Base-by-base conservation (phyloP, 2,797 vertebrate species). In the Pseudochaenichthys georgianus region DNA sequence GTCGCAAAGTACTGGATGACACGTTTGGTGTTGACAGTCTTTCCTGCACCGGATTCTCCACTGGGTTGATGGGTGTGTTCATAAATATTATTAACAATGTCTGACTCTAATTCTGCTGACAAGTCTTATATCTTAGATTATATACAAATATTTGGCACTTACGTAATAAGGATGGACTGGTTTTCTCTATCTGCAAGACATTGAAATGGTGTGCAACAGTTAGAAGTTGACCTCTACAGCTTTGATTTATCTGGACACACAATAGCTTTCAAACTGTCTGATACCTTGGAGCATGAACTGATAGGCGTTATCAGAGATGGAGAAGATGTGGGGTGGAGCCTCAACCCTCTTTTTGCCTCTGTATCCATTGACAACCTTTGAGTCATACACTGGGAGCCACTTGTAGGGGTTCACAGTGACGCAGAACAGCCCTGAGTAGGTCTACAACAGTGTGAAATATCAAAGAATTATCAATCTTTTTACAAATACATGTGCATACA, bases 281-380 rank as follows among this genome's bases (percentile, higher is more conserved):
- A 60, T 87, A 97, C 97, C 97, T 64, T 96, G 96, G 70, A 97
- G 84, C 97, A 98, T 97, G 94, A 93, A 95, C 95, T 98, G 96
- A 91, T 97, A 98, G 85, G 97, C 97, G 0, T 96, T 97, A 78
- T 98, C 97, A 74, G 97, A 98, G 94, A 98, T 97, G 90, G 97
- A 97, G 93, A 98, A 98, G 94, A 97, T 98, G 94, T 97, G 96
- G 60, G 96, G 96, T 17, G 96, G 96, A 68, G 96, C 96, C 90
- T 97, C 96, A 88, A 96, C 87, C 58, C 97, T 95, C 92, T 98
- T 97, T 73, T 98, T 97, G 86, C 97, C 97, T 85, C 96, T 87
- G 92, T 98, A 98, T 81, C 80, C 97, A 0, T 15, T 0, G 15
- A 97, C 97, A 66, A 97, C 96, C 69, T 75, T 78, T 0, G 95